Evolutionary conservation across 2,797 vertebrate species (phyloP).

Genomic region (Rhinophrynus dorsalis): DNA sequence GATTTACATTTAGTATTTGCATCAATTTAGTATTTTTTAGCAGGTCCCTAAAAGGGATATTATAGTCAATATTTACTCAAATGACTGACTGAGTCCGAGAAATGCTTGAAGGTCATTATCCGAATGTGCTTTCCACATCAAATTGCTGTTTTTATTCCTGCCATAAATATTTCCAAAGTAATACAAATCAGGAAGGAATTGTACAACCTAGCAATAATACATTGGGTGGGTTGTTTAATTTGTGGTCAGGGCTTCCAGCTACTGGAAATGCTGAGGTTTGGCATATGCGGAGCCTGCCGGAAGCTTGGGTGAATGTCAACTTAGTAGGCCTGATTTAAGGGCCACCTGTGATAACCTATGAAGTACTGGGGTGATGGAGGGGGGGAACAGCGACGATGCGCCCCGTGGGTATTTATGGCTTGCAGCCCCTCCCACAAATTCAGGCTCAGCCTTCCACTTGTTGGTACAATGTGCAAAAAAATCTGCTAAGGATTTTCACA

Average conservation of each 20-base stretch:
- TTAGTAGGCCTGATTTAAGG: too few species aligned
- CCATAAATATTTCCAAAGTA: background rate
- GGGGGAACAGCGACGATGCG: too few species aligned
- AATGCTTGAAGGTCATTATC: slow-evolving; percentile 14
- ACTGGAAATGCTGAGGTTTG: too few species aligned
- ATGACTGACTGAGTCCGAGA: background rate
- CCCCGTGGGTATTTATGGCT: too few species aligned
- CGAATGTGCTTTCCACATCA: background rate
- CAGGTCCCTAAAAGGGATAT: background rate
- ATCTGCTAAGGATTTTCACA: too few species aligned
- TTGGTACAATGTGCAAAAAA: background rate
- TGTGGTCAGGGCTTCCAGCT: too few species aligned
- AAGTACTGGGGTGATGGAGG: too few species aligned
- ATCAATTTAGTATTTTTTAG: background rate
- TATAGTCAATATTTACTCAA: slow-evolving; percentile 2
- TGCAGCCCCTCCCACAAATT: too few species aligned
- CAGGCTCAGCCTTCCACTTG: too few species aligned
- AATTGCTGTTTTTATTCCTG: background rate
- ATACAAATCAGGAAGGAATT: background rate
- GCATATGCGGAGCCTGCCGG: too few species aligned
- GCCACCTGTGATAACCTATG: too few species aligned
- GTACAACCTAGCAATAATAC: background rate
- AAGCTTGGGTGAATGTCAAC: too few species aligned
- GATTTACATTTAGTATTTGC: slow-evolving; percentile 9
- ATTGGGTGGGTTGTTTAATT: background rate